Conservation (phyloP, 2,113 vertebrate genomes). For the Phoxinus phoxinus region DNA sequence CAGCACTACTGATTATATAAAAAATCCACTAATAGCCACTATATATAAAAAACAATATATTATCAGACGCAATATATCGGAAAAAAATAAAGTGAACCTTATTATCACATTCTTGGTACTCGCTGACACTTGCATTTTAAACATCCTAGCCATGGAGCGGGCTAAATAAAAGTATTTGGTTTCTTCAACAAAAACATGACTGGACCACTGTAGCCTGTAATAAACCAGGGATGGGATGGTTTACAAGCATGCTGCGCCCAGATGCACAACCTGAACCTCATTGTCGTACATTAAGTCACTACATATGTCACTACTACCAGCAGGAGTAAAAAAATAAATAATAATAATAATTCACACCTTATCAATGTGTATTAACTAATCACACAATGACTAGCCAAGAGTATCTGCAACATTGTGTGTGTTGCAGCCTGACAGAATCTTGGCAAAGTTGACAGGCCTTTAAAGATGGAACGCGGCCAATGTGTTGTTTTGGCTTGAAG, state of each 20-base stretch:
- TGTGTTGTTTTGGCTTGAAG: conserved; percentile 68
- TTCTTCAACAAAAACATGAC: conserved; percentile 58
- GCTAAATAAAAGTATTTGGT: conserved; percentile 59
- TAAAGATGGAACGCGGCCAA: conserved; percentile 74
- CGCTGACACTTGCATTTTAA: conserved; percentile 50
- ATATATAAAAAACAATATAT: too few relatives aligned
- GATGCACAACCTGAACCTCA: conserved; percentile 69
- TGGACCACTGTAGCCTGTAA: conserved; percentile 58
- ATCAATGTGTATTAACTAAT: conserved; percentile 74
- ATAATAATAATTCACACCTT: conserved; percentile 64
- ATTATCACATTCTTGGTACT: conserved; percentile 66
- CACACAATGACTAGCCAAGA: conserved; percentile 66
- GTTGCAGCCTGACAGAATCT: conserved; percentile 78
- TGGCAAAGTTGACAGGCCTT: conserved; percentile 71
- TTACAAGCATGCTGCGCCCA: conserved; percentile 75
- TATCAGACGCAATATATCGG: too few relatives aligned
- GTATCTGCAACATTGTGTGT: conserved; percentile 73
- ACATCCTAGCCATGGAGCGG: conserved; percentile 61
- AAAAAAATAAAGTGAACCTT: conserved; percentile 42
- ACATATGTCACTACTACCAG: conserved; percentile 27
- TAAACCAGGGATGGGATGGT: conserved; percentile 63
- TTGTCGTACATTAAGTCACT: conserved; percentile 33
- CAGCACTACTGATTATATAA: too few relatives aligned
- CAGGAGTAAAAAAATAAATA: conserved; percentile 41
- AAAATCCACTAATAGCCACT: too few relatives aligned